Evolutionary conservation across 2,888 invertebrate species (phyloP), one percentile per base, ranked within the genome.

Genomic region (Muschampia plurimacula): DNA sequence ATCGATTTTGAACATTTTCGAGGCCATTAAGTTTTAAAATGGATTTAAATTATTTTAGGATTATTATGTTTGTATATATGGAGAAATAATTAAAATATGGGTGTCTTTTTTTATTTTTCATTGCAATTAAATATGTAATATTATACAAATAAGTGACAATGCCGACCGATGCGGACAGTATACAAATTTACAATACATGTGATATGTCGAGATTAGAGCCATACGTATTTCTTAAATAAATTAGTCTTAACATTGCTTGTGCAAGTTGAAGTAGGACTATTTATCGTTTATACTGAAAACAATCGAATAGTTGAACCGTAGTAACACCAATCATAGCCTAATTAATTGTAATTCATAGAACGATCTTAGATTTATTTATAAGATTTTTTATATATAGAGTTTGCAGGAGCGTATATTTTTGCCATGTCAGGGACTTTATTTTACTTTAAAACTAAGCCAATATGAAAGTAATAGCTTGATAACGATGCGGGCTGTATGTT

Each of bases 321-420:
- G 93, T 86, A 91, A 93, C 93, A 93, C 93, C 93, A 93, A 93
- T 88, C 87, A 89, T 92, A 93, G 93, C 91, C 90, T 93, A 92
- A 89, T 85, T 89, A 87, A 87, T 85, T 85, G 84, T 90, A 90
- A 90, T 86, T 83, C 85, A 89, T 92, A 92, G 89, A 72, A 63
- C 89, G 91, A 92, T 88, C 88, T 89, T 93, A 93, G 93, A 90
- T 86, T 91, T 89, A 90, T 90, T 89, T 77, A 81, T 89, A 91
- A 90, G 90, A 85, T 86, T 89, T 87, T 66, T 44, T 66, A 87
- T 84, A 64, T 87, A 88, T 87, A 89, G 83, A 86, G 80, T 82
- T 81, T 80, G 84, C 84, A 84, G 84, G 83, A 82, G 82, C 79
- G 74, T 74, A 72, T 72, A 71, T 73, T 74, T 77, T 75, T 76